Conservation (phyloP, 2,888 invertebrate species). For the Subacronicta megacephala region DNA sequence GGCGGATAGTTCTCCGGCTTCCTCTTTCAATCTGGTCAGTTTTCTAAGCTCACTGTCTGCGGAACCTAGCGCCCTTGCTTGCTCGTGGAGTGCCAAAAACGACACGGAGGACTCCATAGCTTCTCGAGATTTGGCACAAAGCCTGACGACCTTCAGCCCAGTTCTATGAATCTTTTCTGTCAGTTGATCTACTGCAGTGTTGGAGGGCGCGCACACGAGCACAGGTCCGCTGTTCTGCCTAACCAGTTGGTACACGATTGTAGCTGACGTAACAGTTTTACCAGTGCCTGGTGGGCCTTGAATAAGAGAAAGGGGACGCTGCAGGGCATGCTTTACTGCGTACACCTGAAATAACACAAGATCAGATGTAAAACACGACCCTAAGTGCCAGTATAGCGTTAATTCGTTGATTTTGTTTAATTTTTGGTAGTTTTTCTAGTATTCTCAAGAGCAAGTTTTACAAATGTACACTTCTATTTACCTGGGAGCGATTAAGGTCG, state of each 20-base stretch:
- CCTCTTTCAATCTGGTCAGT: conserved; percentile 98
- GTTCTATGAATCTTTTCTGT: conserved; percentile 99
- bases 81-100: conserved; percentile 98
- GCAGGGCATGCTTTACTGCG: conserved; percentile 99
- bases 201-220: conserved; percentile 99
- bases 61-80: conserved; percentile 98
- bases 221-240: conserved; percentile 98
- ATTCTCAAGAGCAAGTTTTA: too few species aligned
- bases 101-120: conserved; percentile 99
- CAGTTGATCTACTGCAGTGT: conserved; percentile 99
- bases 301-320: conserved; percentile 98
- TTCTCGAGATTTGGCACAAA: conserved; percentile 99
- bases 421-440: too few species aligned
- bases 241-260: conserved; percentile 99
- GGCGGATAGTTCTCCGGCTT: conserved; percentile 98
- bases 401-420: too few species aligned
- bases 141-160: conserved; percentile 97
- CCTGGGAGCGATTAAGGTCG: conserved; percentile 98
- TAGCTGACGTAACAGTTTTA: conserved; percentile 99
- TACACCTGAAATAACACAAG: conserved; percentile 91
- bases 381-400: too few species aligned
- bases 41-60: conserved; percentile 97
- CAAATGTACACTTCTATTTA: conserved; percentile 53
- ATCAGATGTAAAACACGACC: not conserved
- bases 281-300: conserved; percentile 99